Percentiles rank a stretch among this genome's conserved stretches.
Evolutionary conservation across 2,888 invertebrate genomes (phyloP).

Genomic region (Geotrupes spiniger): DNA sequence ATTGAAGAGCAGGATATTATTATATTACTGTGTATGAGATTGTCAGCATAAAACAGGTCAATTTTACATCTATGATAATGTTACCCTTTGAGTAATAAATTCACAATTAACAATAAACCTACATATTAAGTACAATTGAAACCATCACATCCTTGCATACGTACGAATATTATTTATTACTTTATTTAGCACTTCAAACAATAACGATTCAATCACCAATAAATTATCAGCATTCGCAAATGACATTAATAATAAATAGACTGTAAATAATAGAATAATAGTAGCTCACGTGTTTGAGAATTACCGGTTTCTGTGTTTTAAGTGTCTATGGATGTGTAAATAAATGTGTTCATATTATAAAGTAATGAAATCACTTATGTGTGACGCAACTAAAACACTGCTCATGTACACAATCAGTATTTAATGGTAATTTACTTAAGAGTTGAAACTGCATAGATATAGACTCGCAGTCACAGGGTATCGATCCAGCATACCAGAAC

Average conservation of each 20-base stretch:
- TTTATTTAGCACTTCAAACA: not conserved
- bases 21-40: too few species aligned
- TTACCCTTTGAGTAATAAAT: too few species aligned
- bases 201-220: not conserved
- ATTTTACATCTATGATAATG: too few species aligned
- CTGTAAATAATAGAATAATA: too few species aligned
- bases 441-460: slow-evolving; percentile 1
- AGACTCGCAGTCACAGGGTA: slow-evolving; percentile 8
- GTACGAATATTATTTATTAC: too few species aligned
- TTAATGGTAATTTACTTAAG: slow-evolving; percentile 13
- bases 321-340: slow-evolving; percentile 16
- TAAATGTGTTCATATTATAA: slow-evolving; percentile 22
- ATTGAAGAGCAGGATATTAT: too few species aligned
- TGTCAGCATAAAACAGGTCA: too few species aligned
- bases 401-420: slow-evolving; percentile 18
- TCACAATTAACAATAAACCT: too few species aligned
- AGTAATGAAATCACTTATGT: slow-evolving; percentile 10
- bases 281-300: too few species aligned
- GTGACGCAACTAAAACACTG: slow-evolving; percentile 8
- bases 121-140: too few species aligned
- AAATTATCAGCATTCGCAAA: not conserved
- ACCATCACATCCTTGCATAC: too few species aligned
- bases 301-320: not conserved
- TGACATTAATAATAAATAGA: too few species aligned
- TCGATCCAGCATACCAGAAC: not conserved